Base-by-base conservation (phyloP, 2,113 vertebrate species). In the Tenebrosternarchus preto region DNA sequence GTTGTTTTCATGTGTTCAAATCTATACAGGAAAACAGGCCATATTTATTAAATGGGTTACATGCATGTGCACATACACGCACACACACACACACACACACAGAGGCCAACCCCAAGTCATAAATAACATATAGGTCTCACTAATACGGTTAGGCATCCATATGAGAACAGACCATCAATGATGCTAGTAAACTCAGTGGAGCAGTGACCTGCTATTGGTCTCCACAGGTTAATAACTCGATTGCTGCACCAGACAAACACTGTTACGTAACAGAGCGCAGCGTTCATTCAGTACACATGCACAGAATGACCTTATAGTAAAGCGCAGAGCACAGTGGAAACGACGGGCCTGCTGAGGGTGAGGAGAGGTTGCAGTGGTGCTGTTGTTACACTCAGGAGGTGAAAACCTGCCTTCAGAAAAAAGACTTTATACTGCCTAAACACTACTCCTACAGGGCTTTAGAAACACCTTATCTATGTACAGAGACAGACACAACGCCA, bases 231-330 rank as follows among this genome's bases (percentile, higher is more conserved):
- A 17, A 43, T 66, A 67, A 67, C 63, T 61, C 50, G 43, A 55
- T 60, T 74, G 66, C 20, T 66, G 53, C 59, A 25, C 57, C 67
- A 61, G 61, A 46, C 19, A 1, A 57, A 22, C 12, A 27, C 19
- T 59, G 63, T 81, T 81, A 69, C 50, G 60, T 69, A 75, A 81
- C 79, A 81, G 29, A 76, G n/a, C n/a, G 46, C 66, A 50, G 59
- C 25, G 16, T 24, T 39, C 57, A 24, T 60, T 70, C 55, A 63
- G 25, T 12, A 16, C 22, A 53, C 25, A 25, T 25, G 29, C 27
- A n/a, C 55, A 11, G 11, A 39, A 55, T 80, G 70, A 50, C 24
- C 9, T 75, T 69, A 81, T 81, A 74, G 74, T n/a, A 50, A 80
- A 66, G 5, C 11, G 53, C 24, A 43, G 19, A 55, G 31, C 55